Evolutionary conservation across 2,797 vertebrate species (phyloP), one percentile per base, ranked within the genome.

Genomic region (Heterohyrax brucei): DNA sequence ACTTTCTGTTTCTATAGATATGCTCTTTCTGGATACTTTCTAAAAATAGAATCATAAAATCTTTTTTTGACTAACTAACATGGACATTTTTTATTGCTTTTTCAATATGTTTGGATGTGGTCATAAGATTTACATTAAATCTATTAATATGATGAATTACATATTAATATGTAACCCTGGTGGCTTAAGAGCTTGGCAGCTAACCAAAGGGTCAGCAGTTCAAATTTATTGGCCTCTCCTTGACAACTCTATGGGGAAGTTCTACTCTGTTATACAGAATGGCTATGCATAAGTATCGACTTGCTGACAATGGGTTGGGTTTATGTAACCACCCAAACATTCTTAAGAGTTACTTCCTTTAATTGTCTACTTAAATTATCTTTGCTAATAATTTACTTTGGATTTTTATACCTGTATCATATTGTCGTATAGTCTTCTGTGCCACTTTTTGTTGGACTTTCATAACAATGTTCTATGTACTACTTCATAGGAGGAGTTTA

Each of bases 61-160:
- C 48, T 96, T 87, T 53, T 53, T 16, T 1, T 79, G 50, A 62
- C 19, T 30, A 8, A 16, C 19, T 64, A 75, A 64, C 24, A 16
- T 79, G 89, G 78, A 46, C 66, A 53, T 97, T 56, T 92, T 53
- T 53, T 24, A 64, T 8, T n/a, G 19, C 46, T 88, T 95, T 95
- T 76, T 66, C 56, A 91, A 53, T 94, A 92, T 14, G 5, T 78
- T 83, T 64, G 6, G 13, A 78, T 3, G 86, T 80, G 10, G n/a
- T 80, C n/a, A 64, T 26, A 83, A 64, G 16, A 73, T 62, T 93
- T 10, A 24, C 13, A 1, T 59, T 78, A 56, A 33, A 73, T 82
- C 68, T 87, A 18, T 53, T 83, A 80, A 19, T 62, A 89, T 76
- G 22, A 82, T 62, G 24, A 95, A 61, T 6, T 50, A 61, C 26